Evolutionary conservation across 1,140 invertebrate genomes (phyloP), one percentile per base, ranked within the genome.

Genomic region (Philaenus spumarius): DNA sequence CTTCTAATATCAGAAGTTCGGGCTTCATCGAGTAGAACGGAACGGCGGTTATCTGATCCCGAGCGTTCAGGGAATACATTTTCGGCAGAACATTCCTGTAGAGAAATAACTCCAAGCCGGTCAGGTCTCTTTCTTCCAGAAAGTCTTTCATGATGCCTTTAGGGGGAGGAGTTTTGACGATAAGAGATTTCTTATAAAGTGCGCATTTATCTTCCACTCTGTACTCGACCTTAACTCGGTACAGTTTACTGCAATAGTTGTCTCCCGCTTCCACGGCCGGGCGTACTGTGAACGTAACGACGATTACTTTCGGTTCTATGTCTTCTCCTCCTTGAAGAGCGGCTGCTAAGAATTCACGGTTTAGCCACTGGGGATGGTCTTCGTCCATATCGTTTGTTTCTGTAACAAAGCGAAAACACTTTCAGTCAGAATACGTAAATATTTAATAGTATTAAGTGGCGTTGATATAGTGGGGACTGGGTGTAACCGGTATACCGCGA

Each of bases 281-380:
- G 2, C 12, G n/a, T 26, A 24, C 23, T 5, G 23, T 26, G 15
- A 50, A 50, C 4, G 9, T 23, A 4, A 20, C 22, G 12, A 50
- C 23, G 6, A 2, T 26, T 19, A 50, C 47, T 50, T 50, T 30
- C 3, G 47, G 24, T 30, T 50, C 47, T 3, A 26, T 50, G 5
- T 50, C 47, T 50, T 50, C 47, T 2, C 45, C 45, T 26, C 47
- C 47, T 50, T 50, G 47, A 26, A 50, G 22, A 26, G 26, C 47
- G 2, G 22, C 26, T 14, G 15, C 7, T 9, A 50, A 24, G 14
- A 50, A 26, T 5, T 23, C 14, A n/a, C 30, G 23, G 24, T 50
- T 24, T 7, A 50, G 24, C 47, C 20, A 50, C 24, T 26, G 14
- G 7, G 47, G 47, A 2, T 30, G 23, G 14, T 30, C 12, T n/a